Base-by-base conservation (phyloP, 2,888 invertebrate species). In the Nebria salina region DNA sequence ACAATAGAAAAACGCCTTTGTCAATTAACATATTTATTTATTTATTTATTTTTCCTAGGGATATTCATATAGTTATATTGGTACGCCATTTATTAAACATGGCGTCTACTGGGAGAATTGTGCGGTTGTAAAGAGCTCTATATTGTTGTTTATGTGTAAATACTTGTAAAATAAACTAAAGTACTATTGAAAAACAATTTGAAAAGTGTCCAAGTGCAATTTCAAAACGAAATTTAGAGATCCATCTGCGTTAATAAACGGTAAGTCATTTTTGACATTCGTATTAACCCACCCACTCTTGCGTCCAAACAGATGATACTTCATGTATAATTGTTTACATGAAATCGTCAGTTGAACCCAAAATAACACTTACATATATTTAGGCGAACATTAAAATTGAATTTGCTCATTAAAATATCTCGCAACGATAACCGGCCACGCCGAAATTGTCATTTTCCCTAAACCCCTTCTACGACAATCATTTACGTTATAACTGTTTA, bases 271-370 rank as follows among this genome's bases (percentile, higher is more conserved):
- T 80, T 80, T 80, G 80, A 80, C 75, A 15, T 80, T 70, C 65
- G 15, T 20, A 68, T 65, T 70, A 75, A 64, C 80, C 80, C 80
- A 80, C 80, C 80, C 80, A 80, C 80, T 80, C 80, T 65, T 70
- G 75, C 54, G 72, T 68, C 80, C 75, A 80, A 80, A 75, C 80
- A 80, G 75, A 80, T 80, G 80, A 80, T 80, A 75, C 65, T 75
- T 80, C 20, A 75, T 75, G 64, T 75, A 65, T 20, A 70, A 80
- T 75, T 80, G 80, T 80, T 66, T 75, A 72, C 64, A 26, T 7
- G 8, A 54, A 11, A 54, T 54, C 13, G 13, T 8, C 13, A 6
- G 13, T 7, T 54, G 4, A 7, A 54, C 7, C 11, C 54, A 8
- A 54, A 11, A 13, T 54, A 54, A 54, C 13, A 54, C 11, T 7